These are phyloP conservation scores for Urocyon cinereoargenteus DNA, from an alignment of 2,797 vertebrate species.

Conservation along the genomic window DNA sequence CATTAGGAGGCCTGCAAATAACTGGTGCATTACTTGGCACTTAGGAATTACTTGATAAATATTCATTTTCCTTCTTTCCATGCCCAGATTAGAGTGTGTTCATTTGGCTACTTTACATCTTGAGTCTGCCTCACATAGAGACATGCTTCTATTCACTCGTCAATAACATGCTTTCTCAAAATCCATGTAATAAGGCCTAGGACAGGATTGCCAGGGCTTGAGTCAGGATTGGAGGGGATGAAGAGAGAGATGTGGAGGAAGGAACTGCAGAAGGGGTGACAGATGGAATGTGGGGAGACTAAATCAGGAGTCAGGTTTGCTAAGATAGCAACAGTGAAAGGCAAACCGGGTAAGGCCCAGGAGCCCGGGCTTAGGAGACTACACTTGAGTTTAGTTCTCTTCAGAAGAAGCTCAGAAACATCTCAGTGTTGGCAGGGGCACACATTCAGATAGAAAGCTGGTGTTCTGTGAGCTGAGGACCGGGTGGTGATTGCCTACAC, in stretches of 20 bases:
- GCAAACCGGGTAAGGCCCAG: conserved; percentile 31
- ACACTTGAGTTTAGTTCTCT: conserved; percentile 57
- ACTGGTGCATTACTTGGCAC: background rate
- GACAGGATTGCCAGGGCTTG: background rate
- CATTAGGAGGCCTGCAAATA: conserved; percentile 10
- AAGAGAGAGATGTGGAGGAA: conserved; percentile 53
- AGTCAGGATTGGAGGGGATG: conserved; percentile 29
- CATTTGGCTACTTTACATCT: background rate
- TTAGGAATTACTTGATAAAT: background rate
- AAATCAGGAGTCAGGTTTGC: conserved; percentile 54
- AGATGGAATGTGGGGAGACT: conserved; percentile 55
- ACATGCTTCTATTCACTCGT: background rate
- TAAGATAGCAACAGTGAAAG: conserved; percentile 48
- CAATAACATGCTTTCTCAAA: background rate
- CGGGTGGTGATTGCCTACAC: background rate
- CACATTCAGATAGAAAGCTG: background rate
- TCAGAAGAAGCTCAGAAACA: conserved; percentile 44
- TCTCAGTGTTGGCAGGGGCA: background rate
- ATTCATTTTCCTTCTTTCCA: conserved; percentile 38
- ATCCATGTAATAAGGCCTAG: background rate
- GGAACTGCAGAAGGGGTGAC: background rate
- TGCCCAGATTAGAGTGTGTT: background rate
- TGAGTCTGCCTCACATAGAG: background rate
- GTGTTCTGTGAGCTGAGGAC: background rate
- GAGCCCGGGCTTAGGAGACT: background rate